Evolutionary conservation across 2,888 invertebrate genomes (phyloP), one percentile per base, ranked within the genome.

Genomic region (Lepidocyrtoides sp.): DNA sequence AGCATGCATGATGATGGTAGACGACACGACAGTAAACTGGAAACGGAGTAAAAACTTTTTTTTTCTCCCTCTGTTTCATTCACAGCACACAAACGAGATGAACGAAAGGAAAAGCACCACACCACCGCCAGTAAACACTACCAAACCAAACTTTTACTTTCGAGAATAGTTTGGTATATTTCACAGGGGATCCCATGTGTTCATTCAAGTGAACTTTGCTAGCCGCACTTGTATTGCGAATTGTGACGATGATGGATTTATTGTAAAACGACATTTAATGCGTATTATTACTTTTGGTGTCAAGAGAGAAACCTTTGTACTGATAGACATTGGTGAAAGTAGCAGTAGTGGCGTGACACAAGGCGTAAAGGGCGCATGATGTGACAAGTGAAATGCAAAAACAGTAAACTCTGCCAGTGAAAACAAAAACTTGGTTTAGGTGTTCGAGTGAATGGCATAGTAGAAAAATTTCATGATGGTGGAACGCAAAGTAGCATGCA

Each of bases 341-440:
- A 5, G 17, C n/a, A n/a, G 36, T 32, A 32, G 32, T 29, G 69
- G 7, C 1, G 26, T 2, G 2, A 79, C 14, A 51, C 54, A 57
- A 17, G 54, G 20, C 81, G 14, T 32, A n/a, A 75, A 51, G 81
- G 36, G 82, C 14, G 26, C 23, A 82, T 41, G 41, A 75, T 44
- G 89, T 89, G 89, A 83, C 83, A 89, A 75, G 84, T 89, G 89
- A 89, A 84, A 89, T 79, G 89, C 79, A 84, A 83, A 89, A 89
- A 89, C n/a, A 60, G 89, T 89, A 89, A 89, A 89, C 89, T 75
- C 4, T 66, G 20, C 1, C 20, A 8, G 41, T 41, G 20, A 69
- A 69, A 2, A 17, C 54, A 5, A 1, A 79, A 48, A 79, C 17
- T 54, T 32, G 54, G 54, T 54, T 79, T 51, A 2, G 12, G 48